phyloP scores from a whole-genome alignment of 2,888 invertebrate genomes.

The Nemoura dubitans region DNA sequence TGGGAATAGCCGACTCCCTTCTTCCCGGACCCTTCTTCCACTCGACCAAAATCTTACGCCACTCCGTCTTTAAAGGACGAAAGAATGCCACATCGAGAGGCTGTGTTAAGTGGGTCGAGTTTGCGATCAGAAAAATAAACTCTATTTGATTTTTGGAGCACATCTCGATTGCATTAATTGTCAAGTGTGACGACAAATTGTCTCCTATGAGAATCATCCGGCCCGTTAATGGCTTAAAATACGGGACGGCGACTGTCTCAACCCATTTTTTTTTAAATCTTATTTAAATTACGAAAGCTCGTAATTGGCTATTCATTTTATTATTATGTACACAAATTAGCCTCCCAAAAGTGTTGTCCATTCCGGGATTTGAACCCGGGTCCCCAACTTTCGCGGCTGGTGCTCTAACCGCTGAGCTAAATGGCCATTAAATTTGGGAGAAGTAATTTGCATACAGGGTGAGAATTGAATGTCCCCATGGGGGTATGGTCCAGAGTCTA shows the following conservation, averaged over 20 bases:
- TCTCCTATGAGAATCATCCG: conserved; percentile 52
- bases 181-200: conserved; percentile 49
- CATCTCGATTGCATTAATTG: conserved; percentile 46
- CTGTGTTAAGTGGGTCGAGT: conserved; percentile 51
- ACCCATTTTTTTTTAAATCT: conserved; percentile 57
- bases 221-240: conserved; percentile 48
- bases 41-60: conserved; percentile 47
- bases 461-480: too few relatives aligned
- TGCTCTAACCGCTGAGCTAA: too few relatives aligned
- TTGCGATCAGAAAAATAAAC: conserved; percentile 50
- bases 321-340: too few relatives aligned
- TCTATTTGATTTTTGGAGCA: conserved; percentile 48
- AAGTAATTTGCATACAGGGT: too few relatives aligned
- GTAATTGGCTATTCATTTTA: too few relatives aligned
- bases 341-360: too few relatives aligned
- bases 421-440: too few relatives aligned
- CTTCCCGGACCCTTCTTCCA: conserved; percentile 48
- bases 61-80: conserved; percentile 49
- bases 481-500: too few relatives aligned
- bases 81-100: conserved; percentile 51
- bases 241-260: conserved; percentile 47
- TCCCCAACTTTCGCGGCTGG: too few relatives aligned
- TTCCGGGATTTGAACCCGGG: too few relatives aligned
- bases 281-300: too few relatives aligned
- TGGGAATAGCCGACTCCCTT: conserved; percentile 40